Percentiles rank a stretch among this genome's conserved stretches.
Conservation (phyloP, 2,888 invertebrate genomes). For the Pristionchus entomophagus region DNA sequence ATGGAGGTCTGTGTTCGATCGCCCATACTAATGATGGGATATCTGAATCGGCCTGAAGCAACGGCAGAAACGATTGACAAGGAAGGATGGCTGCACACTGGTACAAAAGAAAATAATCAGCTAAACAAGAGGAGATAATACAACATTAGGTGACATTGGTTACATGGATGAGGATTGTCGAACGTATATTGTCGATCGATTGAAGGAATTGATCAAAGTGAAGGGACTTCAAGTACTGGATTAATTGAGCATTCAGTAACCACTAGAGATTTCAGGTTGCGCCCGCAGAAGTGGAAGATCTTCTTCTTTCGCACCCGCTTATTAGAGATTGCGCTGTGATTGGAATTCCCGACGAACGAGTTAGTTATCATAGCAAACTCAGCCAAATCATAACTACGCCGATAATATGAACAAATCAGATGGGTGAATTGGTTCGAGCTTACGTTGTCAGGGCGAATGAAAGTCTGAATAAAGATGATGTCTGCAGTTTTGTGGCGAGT, state of each 20-base stretch:
- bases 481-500: constrained; percentile 52
- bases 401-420: neutral
- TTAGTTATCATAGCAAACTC: neutral
- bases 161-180: constrained; percentile 64
- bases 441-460: constrained; percentile 62
- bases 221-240: constrained; percentile 67
- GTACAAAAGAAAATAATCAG: constrained; percentile 55
- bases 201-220: constrained; percentile 74
- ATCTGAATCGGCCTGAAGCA: constrained; percentile 85
- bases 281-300: constrained; percentile 90
- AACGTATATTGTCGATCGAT: constrained; percentile 70
- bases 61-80: constrained; percentile 83
- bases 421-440: constrained; percentile 77
- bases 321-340: constrained; percentile 88
- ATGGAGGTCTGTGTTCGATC: constrained; percentile 86
- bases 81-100: constrained; percentile 87
- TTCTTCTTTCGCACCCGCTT: constrained; percentile 84
- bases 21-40: constrained; percentile 87
- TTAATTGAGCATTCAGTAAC: neutral
- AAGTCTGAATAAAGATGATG: constrained; percentile 43
- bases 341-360: constrained; percentile 82
- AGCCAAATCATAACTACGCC: neutral
- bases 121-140: neutral
- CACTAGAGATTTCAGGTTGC: constrained; percentile 81
- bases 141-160: constrained; percentile 64